Evolutionary conservation across 1,140 invertebrate species (phyloP).

Genomic region (Solenopsis fugax): DNA sequence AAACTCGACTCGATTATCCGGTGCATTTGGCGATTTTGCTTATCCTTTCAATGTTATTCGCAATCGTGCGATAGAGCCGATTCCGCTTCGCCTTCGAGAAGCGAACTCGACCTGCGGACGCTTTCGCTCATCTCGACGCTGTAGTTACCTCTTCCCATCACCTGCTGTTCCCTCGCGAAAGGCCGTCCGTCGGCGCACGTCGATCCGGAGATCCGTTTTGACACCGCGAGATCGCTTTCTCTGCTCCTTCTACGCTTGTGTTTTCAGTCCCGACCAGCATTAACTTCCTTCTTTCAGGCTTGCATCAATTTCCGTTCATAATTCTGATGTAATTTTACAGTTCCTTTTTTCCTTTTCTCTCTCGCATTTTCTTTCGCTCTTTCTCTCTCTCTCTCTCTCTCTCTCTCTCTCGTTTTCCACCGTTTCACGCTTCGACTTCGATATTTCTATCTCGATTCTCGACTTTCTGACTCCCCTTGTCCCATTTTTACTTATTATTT

Average conservation of each 20-base stretch:
- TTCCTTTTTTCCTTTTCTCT: neutral
- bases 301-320: conserved; percentile 36
- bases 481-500: neutral
- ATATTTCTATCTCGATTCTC: neutral
- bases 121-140: conserved; percentile 54
- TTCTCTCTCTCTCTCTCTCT: neutral
- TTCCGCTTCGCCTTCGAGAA: neutral
- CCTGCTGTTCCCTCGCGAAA: conserved; percentile 59
- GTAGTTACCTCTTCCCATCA: conserved; percentile 47
- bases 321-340: conserved; percentile 5
- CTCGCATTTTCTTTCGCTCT: neutral
- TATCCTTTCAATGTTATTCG: neutral
- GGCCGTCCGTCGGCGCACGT: conserved; percentile 32
- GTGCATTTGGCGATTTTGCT: neutral
- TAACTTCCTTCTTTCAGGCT: neutral
- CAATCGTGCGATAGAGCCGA: conserved; percentile 2
- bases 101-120: neutral
- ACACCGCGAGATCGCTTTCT: conserved; percentile 54
- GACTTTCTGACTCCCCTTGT: neutral
- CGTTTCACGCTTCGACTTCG: neutral
- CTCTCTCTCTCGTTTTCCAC: neutral
- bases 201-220: conserved; percentile 47
- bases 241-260: conserved; percentile 21
- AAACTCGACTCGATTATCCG: neutral
- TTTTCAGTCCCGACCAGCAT: conserved; percentile 12